Conservation (phyloP, 2,888 invertebrate species). For the Rhingia rostrata region DNA sequence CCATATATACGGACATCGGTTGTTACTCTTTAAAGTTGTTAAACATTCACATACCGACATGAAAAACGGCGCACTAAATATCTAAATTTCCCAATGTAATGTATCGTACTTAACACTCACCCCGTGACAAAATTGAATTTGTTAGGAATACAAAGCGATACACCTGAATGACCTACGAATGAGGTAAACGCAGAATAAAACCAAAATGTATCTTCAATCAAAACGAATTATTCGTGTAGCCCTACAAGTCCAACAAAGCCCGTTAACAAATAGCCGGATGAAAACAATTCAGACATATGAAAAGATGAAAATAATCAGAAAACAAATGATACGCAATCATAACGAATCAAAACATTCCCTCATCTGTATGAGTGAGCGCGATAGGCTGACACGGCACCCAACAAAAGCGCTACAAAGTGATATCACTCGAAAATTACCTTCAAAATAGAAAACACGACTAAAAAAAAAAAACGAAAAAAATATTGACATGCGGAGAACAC, state of each 20-base stretch:
- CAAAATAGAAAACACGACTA: neutral
- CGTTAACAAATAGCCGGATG: constrained; percentile 20
- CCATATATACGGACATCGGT: too few relatives aligned
- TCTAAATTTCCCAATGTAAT: too few relatives aligned
- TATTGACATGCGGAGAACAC: neutral
- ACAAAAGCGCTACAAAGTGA: constrained; percentile 38
- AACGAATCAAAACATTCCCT: constrained; percentile 45
- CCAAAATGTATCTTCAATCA: constrained; percentile 16
- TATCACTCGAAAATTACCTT: constrained; percentile 37
- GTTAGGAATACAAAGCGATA: too few relatives aligned
- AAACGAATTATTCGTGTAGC: constrained; percentile 15
- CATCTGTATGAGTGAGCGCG: neutral
- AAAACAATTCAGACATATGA: constrained; percentile 12
- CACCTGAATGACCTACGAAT: too few relatives aligned
- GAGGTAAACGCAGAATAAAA: neutral
- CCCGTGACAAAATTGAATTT: too few relatives aligned
- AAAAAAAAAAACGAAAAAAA: neutral
- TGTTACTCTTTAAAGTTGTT: too few relatives aligned
- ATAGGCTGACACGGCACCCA: constrained; percentile 5
- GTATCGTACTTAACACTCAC: too few relatives aligned
- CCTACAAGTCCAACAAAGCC: neutral
- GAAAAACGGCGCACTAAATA: too few relatives aligned
- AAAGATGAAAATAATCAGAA: neutral
- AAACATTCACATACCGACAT: too few relatives aligned
- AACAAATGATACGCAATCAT: constrained; percentile 34